Percentiles rank a stretch among this genome's conserved stretches.
Conservation (phyloP, 2,797 vertebrate genomes). For the Gadopsis bispinosus region DNA sequence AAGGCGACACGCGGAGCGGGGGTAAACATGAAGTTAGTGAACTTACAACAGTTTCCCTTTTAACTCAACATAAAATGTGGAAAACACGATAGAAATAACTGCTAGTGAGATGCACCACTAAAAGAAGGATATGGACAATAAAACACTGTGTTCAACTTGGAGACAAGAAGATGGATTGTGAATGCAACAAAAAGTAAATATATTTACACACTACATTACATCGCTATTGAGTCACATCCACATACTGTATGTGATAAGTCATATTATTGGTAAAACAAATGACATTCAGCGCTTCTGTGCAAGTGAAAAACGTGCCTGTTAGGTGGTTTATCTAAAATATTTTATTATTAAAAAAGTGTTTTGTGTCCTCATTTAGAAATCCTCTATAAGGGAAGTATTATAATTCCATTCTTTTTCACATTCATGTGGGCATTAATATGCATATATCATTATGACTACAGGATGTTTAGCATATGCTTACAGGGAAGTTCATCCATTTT, state of each 20-base stretch:
- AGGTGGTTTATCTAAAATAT: not conserved
- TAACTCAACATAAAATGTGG: conserved; percentile 81
- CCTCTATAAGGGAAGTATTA: not conserved
- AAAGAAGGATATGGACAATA: conserved; percentile 58
- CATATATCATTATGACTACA: conserved; percentile 29
- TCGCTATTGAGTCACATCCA: not conserved
- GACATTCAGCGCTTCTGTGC: not conserved
- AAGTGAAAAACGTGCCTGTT: not conserved
- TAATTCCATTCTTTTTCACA: conserved; percentile 18
- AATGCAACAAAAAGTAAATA: conserved; percentile 53
- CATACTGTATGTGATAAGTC: not conserved
- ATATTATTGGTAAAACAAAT: not conserved
- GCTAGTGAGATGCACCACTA: conserved; percentile 42
- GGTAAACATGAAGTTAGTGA: conserved; percentile 60
- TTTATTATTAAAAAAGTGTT: not conserved
- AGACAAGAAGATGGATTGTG: conserved; percentile 52
- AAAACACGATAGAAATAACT: conserved; percentile 51
- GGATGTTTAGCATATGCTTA: conserved; percentile 21
- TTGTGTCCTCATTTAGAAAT: conserved; percentile 6
- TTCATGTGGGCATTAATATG: conserved; percentile 28
- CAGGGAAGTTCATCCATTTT: conserved; percentile 31
- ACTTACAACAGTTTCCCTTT: conserved; percentile 85
- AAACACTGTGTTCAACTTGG: conserved; percentile 43
- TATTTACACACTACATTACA: conserved; percentile 10
- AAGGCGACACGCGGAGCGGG: conserved; percentile 44